phyloP scores from a whole-genome alignment of 2,797 vertebrate species.

The Acanthopagrus latus region DNA sequence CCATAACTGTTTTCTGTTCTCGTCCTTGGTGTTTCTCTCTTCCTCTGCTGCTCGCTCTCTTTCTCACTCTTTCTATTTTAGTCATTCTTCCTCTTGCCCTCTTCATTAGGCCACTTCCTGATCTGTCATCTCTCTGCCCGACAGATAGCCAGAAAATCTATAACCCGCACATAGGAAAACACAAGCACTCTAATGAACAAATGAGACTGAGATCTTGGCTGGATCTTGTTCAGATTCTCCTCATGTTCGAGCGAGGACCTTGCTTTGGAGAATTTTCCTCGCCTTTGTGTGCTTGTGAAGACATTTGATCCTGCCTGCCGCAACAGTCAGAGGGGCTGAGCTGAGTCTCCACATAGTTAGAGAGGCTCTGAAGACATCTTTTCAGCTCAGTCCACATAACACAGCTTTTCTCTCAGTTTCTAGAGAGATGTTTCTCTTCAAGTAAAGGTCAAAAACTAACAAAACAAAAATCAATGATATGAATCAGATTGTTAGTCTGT shows the following conservation, averaged over 20 bases:
- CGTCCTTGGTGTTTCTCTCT: background rate
- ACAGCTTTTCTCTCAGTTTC: background rate
- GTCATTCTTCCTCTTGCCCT: constrained; percentile 11
- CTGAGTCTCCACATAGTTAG: constrained; percentile 31
- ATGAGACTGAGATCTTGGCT: background rate
- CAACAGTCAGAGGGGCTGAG: constrained; percentile 29
- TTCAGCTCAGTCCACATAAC: constrained; percentile 13
- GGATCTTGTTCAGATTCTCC: constrained; percentile 7
- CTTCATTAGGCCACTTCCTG: background rate
- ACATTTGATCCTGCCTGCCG: constrained; percentile 35
- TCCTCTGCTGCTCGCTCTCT: background rate
- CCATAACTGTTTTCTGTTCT: constrained; percentile 3
- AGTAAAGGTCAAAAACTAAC: constrained; percentile 1
- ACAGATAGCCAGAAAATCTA: constrained; percentile 18
- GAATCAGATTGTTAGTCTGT: background rate
- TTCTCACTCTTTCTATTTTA: constrained; percentile 21
- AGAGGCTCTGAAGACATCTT: constrained; percentile 34
- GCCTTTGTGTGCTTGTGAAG: constrained; percentile 21
- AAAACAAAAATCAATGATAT: background rate
- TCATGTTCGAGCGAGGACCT: background rate
- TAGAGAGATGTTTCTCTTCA: background rate
- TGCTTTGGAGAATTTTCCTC: constrained; percentile 2
- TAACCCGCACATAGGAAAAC: background rate
- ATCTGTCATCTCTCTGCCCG: constrained; percentile 11
- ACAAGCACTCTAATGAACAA: background rate